Evolutionary conservation across 2,888 invertebrate species (phyloP), one percentile per base, ranked within the genome.

Genomic region (Uropetala carovei): DNA sequence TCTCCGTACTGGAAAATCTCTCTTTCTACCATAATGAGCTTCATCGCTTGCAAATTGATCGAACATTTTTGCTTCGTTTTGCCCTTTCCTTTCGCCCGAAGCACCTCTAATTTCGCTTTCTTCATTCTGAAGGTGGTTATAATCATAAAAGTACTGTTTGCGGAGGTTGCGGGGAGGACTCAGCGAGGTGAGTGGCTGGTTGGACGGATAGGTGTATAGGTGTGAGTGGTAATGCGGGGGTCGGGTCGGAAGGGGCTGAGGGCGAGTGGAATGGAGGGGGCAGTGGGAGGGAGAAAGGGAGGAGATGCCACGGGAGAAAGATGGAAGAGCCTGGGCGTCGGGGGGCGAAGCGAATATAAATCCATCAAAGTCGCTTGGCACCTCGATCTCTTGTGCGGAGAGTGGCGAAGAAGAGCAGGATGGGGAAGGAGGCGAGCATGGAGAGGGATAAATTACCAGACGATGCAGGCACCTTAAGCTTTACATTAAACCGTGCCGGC

Each of bases 301-400:
- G 13, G 86, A 89, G 27, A 60, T 64, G 89, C 89, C 89, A 89
- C 89, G 64, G 64, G 89, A 89, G 89, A 43, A 89, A 89, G 89
- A 89, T 89, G 89, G 89, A 89, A 89, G 89, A 89, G 89, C 64
- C 64, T 18, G 13, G 89, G 89, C 89, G 89, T 89, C 89, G 18
- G 68, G 86, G 89, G 89, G 89, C 89, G 89, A 30, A 18, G 89
- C 18, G 89, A 68, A 64, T 64, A 89, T 89, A 89, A 89, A 89
- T 89, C 89, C 89, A 89, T 89, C 89, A 89, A 89, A 89, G 89
- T 89, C 89, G 60, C 56, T 43, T 89, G 68, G 89, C 89, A 89
- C 89, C 89, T 89, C 89, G 89, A 89, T 89, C 89, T 89, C 64
- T 89, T 18, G 30, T 30, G n/a, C 60, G 64, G 8, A 64, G 64